Conservation (phyloP, 2,113 vertebrate genomes). For the Canis aureus region DNA sequence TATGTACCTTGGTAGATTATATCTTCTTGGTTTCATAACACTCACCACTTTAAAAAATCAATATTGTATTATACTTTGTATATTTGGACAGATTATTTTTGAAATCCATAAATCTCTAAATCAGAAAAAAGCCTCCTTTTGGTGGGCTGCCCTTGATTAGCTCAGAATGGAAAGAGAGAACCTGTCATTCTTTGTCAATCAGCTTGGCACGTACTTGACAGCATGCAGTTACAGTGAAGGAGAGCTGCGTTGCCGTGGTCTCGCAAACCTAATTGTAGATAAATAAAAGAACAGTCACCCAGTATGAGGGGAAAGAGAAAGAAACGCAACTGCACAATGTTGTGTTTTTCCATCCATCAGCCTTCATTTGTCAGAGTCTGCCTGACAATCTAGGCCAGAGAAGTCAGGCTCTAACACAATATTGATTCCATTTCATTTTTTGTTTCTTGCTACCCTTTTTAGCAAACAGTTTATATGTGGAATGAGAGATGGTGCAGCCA, state of each 20-base stretch:
- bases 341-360: conserved; percentile 82
- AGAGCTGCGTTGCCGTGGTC: conserved; percentile 66
- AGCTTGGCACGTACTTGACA: conserved; percentile 78
- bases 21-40: conserved; percentile 26
- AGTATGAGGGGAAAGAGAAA: conserved; percentile 76
- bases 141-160: conserved; percentile 76
- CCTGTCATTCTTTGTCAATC: conserved; percentile 83
- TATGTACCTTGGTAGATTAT: conserved; percentile 2
- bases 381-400: conserved; percentile 71
- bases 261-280: conserved; percentile 82
- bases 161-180: conserved; percentile 77
- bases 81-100: conserved; percentile 69
- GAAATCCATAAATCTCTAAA: conserved; percentile 66
- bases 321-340: conserved; percentile 57
- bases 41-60: conserved; percentile 62
- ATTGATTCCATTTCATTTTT: conserved; percentile 77
- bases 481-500: neutral
- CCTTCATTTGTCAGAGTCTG: conserved; percentile 80
- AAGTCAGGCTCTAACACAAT: conserved; percentile 74
- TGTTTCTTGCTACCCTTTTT: conserved; percentile 68
- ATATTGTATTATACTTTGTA: conserved; percentile 57
- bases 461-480: conserved; percentile 62
- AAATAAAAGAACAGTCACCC: conserved; percentile 85
- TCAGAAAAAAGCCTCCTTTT: conserved; percentile 63
- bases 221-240: conserved; percentile 73